Conservation (phyloP, 2,888 invertebrate species). For the Sphecodes monilicornis region DNA sequence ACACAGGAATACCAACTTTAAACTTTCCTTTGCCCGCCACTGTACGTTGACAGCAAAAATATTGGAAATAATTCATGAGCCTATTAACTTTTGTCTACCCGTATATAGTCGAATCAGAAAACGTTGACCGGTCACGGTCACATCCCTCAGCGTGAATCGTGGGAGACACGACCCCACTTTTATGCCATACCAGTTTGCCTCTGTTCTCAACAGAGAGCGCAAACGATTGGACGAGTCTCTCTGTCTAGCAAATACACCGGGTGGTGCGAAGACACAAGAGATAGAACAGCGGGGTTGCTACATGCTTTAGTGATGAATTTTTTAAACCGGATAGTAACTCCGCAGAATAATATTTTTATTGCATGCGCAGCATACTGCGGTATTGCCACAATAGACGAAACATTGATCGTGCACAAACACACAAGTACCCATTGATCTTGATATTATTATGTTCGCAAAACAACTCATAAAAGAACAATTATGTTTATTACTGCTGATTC, state of each 20-base stretch:
- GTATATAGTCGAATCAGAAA: neutral
- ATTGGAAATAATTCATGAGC: neutral
- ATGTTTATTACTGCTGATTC: neutral
- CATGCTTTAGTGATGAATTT: neutral
- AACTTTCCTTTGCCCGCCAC: too few species aligned
- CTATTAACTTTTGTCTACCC: neutral
- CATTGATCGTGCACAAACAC: too few species aligned
- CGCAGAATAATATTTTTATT: neutral
- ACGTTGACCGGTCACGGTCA: slow-evolving; percentile 6
- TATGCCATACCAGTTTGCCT: slow-evolving; percentile 10
- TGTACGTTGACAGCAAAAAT: too few species aligned
- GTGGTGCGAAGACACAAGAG: slow-evolving; percentile 1
- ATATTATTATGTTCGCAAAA: too few species aligned
- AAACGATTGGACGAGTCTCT: slow-evolving; percentile 7
- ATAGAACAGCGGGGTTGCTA: slow-evolving; percentile 3
- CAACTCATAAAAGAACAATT: neutral
- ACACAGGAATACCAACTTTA: too few species aligned
- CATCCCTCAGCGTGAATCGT: slow-evolving; percentile 12
- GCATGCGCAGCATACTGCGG: neutral
- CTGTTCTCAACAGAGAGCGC: slow-evolving; percentile 5
- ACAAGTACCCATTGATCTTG: neutral
- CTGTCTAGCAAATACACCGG: neutral
- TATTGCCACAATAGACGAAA: neutral
- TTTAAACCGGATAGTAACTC: neutral
- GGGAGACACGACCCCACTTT: slow-evolving; percentile 5